Conservation (phyloP, 2,113 vertebrate genomes). For the Talpa occidentalis region DNA sequence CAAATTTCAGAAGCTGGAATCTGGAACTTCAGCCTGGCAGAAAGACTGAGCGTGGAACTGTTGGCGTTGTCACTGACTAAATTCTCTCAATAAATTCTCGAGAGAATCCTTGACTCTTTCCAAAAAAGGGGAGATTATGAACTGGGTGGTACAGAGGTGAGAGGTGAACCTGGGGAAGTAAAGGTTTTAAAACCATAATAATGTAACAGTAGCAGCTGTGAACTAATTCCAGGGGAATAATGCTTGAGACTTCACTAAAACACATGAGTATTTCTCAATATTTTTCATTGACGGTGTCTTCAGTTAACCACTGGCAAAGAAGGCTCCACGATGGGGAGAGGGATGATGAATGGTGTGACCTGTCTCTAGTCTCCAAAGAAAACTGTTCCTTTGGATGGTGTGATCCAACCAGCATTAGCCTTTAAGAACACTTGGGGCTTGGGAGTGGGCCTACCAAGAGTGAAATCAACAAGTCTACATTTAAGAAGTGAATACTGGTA, state of each 20-base stretch:
- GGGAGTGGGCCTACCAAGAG: neutral
- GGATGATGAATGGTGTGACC: neutral
- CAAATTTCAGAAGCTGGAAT: neutral
- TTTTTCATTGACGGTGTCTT: neutral
- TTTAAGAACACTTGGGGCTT: neutral
- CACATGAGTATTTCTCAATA: neutral
- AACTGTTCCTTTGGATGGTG: neutral
- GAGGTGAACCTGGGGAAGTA: neutral
- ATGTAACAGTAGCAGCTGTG: neutral
- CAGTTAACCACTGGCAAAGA: neutral
- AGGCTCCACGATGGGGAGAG: fast-evolving
- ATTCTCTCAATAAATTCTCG: neutral
- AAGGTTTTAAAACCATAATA: neutral
- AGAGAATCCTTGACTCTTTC: neutral
- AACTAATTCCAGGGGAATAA: neutral
- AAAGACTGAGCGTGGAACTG: neutral
- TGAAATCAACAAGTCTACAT: neutral
- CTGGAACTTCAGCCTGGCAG: neutral
- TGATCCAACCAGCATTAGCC: neutral
- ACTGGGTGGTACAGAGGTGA: neutral
- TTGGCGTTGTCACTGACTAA: neutral
- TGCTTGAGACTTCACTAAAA: neutral
- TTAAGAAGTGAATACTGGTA: neutral
- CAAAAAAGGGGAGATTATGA: neutral
- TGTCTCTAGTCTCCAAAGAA: neutral